Evolutionary conservation across 2,797 vertebrate species (phyloP).

Genomic region (Balearica regulorum): DNA sequence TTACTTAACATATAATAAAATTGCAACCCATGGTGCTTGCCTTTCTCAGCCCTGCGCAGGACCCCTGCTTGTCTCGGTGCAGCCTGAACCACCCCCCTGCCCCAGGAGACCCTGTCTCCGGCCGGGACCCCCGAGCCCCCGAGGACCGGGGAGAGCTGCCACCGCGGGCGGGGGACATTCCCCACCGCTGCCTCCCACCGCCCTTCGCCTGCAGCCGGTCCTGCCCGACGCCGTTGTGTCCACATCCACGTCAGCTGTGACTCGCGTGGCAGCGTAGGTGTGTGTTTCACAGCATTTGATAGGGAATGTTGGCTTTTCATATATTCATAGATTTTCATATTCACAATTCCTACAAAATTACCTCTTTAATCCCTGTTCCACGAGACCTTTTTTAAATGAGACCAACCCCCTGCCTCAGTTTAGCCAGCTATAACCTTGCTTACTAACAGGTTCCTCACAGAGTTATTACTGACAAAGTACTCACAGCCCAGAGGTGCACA

Average conservation of each 20-base stretch:
- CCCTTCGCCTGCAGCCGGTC: not conserved
- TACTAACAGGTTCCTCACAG: not conserved
- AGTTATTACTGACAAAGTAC: not conserved
- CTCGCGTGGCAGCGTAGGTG: not conserved
- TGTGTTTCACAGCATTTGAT: too few species aligned
- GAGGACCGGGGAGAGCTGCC: not conserved
- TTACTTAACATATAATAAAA: too few species aligned
- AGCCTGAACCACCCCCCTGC: too few species aligned
- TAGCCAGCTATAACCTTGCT: not conserved
- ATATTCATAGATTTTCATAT: not conserved
- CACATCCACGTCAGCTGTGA: not conserved
- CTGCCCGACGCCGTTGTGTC: not conserved
- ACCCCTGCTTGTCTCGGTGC: not conserved
- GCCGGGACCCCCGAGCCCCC: not conserved
- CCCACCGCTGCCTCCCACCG: not conserved
- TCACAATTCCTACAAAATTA: not conserved
- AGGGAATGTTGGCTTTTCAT: not conserved
- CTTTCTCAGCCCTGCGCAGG: too few species aligned
- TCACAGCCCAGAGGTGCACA: not conserved
- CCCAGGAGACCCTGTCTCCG: not conserved
- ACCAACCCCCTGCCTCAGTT: not conserved
- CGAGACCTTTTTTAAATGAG: fast-evolving
- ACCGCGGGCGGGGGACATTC: not conserved
- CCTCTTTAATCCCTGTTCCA: not conserved
- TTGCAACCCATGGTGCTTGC: fast-evolving